A percentile compares a stretch with the other conserved stretches of the same genome.
Conservation (phyloP, 92 coral and sea anemone genomes). For the Zoanthus sansibaricus region DNA sequence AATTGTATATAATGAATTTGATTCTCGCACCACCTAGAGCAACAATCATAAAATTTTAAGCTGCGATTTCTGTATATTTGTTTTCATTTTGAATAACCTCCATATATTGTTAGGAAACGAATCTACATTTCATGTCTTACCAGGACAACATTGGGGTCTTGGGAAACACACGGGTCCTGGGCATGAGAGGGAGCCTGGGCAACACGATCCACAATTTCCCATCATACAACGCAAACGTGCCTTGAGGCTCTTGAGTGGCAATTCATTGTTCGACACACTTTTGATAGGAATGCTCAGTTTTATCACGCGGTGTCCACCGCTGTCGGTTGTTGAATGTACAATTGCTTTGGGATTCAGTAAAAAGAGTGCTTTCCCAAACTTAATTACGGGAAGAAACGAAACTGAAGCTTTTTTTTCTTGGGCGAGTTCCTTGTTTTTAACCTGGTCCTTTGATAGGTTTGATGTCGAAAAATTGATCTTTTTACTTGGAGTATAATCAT, state of each 20-base stretch:
- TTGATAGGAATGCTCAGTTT: conserved; percentile 18
- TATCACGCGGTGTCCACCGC: not conserved
- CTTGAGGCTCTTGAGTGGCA: not conserved
- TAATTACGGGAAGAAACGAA: conserved; percentile 21
- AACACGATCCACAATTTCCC: conserved; percentile 37
- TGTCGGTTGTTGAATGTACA: conserved; percentile 7
- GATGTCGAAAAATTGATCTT: not conserved
- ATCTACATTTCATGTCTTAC: not conserved
- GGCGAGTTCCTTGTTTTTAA: not conserved
- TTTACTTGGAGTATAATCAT: not conserved
- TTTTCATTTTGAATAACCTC: no score
- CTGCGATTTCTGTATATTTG: no score
- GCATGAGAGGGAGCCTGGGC: conserved; percentile 11
- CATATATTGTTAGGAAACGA: not conserved
- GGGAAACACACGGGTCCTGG: conserved; percentile 11
- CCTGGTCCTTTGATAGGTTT: not conserved
- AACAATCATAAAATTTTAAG: no score
- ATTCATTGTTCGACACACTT: not conserved
- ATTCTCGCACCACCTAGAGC: no score
- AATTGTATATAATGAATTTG: no score
- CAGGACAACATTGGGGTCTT: conserved; percentile 8
- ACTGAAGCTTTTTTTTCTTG: not conserved
- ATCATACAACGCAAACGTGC: conserved; percentile 5
- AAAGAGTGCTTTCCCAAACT: conserved; percentile 37
- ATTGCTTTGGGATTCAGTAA: conserved; percentile 14